These are phyloP conservation scores for Hemaris fuciformis DNA, from an alignment of 2,888 invertebrate genomes.

Conservation along the genomic window DNA sequence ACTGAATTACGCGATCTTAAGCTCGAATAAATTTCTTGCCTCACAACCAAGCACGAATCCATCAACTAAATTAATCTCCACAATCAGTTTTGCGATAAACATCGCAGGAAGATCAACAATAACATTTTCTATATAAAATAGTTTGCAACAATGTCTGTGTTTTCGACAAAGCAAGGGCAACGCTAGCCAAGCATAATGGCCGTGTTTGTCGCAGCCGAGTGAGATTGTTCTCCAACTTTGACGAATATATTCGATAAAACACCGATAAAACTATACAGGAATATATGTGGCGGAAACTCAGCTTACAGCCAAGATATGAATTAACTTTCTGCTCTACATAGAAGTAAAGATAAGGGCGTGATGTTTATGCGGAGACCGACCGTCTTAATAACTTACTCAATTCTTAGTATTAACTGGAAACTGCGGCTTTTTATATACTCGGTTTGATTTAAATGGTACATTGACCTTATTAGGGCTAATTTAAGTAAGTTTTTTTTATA, in stretches of 20 bases:
- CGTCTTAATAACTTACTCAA: background rate
- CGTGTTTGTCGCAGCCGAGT: slow-evolving; percentile 55
- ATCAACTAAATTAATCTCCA: background rate
- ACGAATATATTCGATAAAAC: slow-evolving; percentile 43
- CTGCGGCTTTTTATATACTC: background rate
- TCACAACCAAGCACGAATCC: background rate
- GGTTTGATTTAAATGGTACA: background rate
- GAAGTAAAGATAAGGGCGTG: slow-evolving; percentile 2
- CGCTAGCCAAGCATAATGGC: slow-evolving; percentile 42
- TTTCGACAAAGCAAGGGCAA: slow-evolving; percentile 42
- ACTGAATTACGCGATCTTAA: too few relatives aligned
- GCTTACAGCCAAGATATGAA: slow-evolving; percentile 8
- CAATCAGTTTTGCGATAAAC: background rate
- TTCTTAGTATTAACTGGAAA: background rate
- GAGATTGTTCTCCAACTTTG: slow-evolving; percentile 50
- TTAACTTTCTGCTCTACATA: slow-evolving; percentile 4
- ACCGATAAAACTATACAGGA: slow-evolving; percentile 30
- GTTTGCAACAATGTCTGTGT: slow-evolving; percentile 52
- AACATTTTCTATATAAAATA: slow-evolving; percentile 12
- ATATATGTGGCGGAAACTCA: slow-evolving; percentile 11
- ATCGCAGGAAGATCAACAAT: slow-evolving; percentile 5
- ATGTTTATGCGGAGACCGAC: slow-evolving; percentile 1
- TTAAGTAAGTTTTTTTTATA: too few relatives aligned
- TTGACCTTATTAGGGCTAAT: too few relatives aligned
- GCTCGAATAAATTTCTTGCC: too few relatives aligned